phyloP scores from a whole-genome alignment of 2,797 vertebrate species.

The Rhyacichthys aspro region DNA sequence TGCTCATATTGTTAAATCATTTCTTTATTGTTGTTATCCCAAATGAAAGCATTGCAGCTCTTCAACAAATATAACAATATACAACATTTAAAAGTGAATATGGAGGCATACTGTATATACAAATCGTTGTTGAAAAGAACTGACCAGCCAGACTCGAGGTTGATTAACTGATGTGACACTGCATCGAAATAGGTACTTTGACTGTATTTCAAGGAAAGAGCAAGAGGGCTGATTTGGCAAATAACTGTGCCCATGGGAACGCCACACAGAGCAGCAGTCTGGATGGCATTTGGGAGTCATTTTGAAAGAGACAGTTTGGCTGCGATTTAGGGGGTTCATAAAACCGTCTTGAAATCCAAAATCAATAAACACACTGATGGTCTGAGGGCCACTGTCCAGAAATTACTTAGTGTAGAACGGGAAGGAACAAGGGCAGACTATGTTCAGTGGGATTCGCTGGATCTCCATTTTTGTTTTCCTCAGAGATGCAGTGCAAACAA shows the following conservation, averaged over 20 bases:
- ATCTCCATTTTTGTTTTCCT: neutral
- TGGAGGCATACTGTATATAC: too few species aligned
- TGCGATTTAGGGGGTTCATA: slow-evolving; percentile 9
- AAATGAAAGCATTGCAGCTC: too few species aligned
- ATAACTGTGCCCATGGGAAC: neutral
- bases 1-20: neutral
- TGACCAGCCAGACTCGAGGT: too few species aligned
- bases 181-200: too few species aligned
- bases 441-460: neutral
- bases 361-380: slow-evolving; percentile 6
- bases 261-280: too few species aligned
- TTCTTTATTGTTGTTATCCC: too few species aligned
- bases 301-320: slow-evolving; percentile 7
- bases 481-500: neutral
- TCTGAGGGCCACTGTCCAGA: slow-evolving; percentile 3
- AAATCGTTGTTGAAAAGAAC: too few species aligned
- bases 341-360: slow-evolving; percentile 9
- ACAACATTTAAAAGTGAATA: too few species aligned
- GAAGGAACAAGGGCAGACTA: neutral
- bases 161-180: neutral
- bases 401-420: neutral
- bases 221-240: neutral
- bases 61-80: too few species aligned
- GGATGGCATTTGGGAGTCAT: slow-evolving; percentile 1
- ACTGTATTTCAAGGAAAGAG: neutral